These are phyloP conservation scores for Campoletis sonorensis DNA, from an alignment of 1,140 invertebrate genomes.

Conservation along the genomic window DNA sequence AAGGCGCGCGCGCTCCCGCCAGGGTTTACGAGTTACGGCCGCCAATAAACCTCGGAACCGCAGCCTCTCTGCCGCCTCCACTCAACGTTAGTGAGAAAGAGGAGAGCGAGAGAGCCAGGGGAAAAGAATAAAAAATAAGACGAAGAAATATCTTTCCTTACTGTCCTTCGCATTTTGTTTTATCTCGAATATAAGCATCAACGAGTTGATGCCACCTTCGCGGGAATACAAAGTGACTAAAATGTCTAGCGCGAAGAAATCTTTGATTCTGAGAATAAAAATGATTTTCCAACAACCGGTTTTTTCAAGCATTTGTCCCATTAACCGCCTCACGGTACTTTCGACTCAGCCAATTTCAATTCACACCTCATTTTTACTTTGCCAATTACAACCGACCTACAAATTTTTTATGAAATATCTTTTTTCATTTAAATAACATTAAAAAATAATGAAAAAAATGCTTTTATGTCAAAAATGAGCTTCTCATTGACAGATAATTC, in stretches of 20 bases:
- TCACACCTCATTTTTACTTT: too few relatives aligned
- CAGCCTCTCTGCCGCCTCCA: constrained; percentile 38
- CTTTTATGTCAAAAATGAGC: neutral
- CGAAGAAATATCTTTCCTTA: neutral
- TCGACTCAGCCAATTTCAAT: too few relatives aligned
- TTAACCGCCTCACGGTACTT: too few relatives aligned
- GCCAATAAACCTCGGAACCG: constrained; percentile 74
- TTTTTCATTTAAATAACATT: neutral
- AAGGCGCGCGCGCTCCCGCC: constrained; percentile 64
- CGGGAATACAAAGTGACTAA: neutral
- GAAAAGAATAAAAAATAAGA: neutral
- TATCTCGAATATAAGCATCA: constrained; percentile 69
- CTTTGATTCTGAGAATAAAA: constrained; percentile 16
- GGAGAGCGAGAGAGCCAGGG: neutral
- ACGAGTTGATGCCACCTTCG: constrained; percentile 59
- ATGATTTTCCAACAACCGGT: too few relatives aligned
- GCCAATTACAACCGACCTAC: too few relatives aligned
- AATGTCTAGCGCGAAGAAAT: neutral
- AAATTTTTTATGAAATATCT: too few relatives aligned
- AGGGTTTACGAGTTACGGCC: constrained; percentile 77
- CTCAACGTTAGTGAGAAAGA: neutral
- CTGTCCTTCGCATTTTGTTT: neutral
- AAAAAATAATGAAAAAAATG: constrained; percentile 54
- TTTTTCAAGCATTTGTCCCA: too few relatives aligned
- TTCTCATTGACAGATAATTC: constrained; percentile 6